These are phyloP conservation scores for Vipera latastei DNA, from an alignment of 2,797 vertebrate genomes.

Conservation along the genomic window DNA sequence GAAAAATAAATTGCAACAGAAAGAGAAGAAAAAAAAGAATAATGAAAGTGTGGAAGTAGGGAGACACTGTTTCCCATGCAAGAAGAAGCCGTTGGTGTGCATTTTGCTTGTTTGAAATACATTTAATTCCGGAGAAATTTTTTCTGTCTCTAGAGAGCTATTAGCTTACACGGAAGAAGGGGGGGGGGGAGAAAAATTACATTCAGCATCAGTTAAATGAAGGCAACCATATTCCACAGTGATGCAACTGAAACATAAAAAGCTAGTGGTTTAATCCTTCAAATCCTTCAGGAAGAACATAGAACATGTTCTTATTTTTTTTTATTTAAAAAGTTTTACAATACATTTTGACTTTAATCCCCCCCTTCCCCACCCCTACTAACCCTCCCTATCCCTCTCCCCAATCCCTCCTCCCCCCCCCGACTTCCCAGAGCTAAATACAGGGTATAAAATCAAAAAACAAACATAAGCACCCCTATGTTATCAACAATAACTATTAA, in stretches of 20 bases:
- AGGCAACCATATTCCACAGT: neutral
- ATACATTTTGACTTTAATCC: no score
- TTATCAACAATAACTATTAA: no score
- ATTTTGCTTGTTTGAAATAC: neutral
- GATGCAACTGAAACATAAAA: neutral
- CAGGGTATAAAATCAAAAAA: no score
- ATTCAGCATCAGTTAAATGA: neutral
- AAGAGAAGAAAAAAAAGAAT: rapidly evolving
- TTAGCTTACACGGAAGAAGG: conserved; percentile 2
- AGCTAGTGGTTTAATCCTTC: conserved; percentile 16
- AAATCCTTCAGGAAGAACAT: neutral
- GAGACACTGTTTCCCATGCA: neutral
- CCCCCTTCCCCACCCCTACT: no score
- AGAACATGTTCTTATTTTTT: no score
- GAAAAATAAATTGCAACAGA: neutral
- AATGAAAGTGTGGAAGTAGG: rapidly evolving
- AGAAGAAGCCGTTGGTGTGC: neutral
- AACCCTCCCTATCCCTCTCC: no score
- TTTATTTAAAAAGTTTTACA: no score
- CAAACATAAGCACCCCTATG: no score
- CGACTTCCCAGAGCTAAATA: no score
- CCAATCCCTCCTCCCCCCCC: no score
- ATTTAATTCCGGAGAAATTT: neutral
- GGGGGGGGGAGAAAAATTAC: neutral
- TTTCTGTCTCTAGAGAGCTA: neutral